These are phyloP conservation scores for Heliconius congener DNA, from an alignment of 1,140 invertebrate species.

Conservation along the genomic window DNA sequence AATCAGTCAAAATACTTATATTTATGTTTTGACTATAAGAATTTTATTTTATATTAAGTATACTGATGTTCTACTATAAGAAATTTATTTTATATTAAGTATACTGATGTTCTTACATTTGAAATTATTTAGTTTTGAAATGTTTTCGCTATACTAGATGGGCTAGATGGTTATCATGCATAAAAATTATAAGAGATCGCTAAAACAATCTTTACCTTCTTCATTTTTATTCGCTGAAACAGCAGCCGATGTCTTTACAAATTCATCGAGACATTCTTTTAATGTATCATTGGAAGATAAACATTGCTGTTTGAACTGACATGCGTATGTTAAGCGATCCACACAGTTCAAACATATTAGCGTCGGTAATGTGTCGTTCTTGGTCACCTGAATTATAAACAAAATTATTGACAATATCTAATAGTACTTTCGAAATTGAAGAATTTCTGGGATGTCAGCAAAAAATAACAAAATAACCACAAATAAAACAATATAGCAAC, in stretches of 20 bases:
- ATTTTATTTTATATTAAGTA: too few species aligned
- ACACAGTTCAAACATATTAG: conserved; percentile 79
- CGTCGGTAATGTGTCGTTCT: conserved; percentile 76
- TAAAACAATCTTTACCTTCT: conserved; percentile 32
- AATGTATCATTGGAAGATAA: conserved; percentile 75
- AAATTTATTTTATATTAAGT: too few species aligned
- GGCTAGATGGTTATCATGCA: not conserved
- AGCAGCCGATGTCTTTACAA: conserved; percentile 62
- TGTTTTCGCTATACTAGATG: too few species aligned
- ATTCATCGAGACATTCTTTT: conserved; percentile 78
- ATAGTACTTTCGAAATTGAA: conserved; percentile 39
- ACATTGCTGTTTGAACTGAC: conserved; percentile 79
- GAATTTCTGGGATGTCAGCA: conserved; percentile 70
- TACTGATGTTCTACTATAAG: too few species aligned
- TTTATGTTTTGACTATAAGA: too few species aligned
- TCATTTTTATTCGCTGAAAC: conserved; percentile 42
- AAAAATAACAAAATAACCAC: conserved; percentile 65
- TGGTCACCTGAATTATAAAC: conserved; percentile 65
- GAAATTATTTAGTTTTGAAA: too few species aligned
- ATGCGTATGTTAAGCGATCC: conserved; percentile 77
- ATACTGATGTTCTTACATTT: too few species aligned
- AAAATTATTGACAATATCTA: conserved; percentile 39
- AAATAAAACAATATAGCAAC: conserved; percentile 78
- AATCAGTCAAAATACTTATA: not conserved
- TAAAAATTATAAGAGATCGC: not conserved